These are phyloP conservation scores for Eulemur albifrons DNA, from an alignment of 2,797 vertebrate genomes.

Conservation along the genomic window DNA sequence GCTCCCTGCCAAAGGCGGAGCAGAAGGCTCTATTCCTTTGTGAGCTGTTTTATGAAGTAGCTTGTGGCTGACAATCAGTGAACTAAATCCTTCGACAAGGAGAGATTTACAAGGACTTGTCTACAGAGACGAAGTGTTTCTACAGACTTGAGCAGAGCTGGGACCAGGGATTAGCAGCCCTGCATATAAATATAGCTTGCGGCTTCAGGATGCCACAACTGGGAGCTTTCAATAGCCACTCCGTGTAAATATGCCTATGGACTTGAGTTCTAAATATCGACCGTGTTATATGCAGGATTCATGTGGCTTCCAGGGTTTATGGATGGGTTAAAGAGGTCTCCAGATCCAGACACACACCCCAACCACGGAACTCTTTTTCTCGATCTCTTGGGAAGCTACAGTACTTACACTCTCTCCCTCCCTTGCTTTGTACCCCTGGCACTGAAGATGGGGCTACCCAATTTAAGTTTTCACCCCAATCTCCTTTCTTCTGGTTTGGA, in stretches of 20 bases:
- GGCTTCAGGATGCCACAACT: slow-evolving; percentile 69
- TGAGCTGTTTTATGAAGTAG: slow-evolving; percentile 83
- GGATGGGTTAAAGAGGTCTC: slow-evolving; percentile 36
- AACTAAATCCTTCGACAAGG: slow-evolving; percentile 85
- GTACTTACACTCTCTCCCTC: neutral
- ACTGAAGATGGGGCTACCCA: neutral
- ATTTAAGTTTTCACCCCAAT: neutral
- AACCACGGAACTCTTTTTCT: neutral
- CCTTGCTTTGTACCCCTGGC: accelerated
- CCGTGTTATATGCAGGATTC: neutral
- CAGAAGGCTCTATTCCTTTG: slow-evolving; percentile 78
- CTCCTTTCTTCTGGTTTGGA: neutral
- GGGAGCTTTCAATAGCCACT: slow-evolving; percentile 72
- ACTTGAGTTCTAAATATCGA: slow-evolving; percentile 66
- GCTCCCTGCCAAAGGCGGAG: slow-evolving; percentile 74
- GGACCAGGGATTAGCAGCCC: slow-evolving; percentile 82
- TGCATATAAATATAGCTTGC: slow-evolving; percentile 78
- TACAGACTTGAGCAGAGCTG: slow-evolving; percentile 73
- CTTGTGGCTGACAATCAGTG: slow-evolving; percentile 83
- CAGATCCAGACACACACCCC: neutral
- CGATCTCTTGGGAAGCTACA: neutral
- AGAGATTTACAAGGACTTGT: slow-evolving; percentile 85
- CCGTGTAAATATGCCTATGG: slow-evolving; percentile 74
- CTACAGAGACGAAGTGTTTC: slow-evolving; percentile 79
- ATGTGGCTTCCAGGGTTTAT: neutral